Evolutionary conservation across 2,113 vertebrate species (phyloP).

Genomic region (Dendropsophus ebraccatus): DNA sequence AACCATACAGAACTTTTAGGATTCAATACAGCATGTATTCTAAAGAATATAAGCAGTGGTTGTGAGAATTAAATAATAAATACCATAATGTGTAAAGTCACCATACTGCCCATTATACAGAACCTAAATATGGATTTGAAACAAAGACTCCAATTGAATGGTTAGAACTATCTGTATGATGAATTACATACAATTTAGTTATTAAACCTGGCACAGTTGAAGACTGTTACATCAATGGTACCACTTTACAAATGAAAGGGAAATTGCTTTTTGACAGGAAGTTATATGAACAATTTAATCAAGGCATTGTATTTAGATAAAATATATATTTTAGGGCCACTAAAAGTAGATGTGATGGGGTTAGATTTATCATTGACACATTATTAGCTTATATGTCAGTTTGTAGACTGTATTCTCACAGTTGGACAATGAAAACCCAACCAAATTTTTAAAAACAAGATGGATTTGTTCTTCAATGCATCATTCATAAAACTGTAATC

Average conservation of each 20-base stretch:
- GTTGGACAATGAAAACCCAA: background rate
- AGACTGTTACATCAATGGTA: background rate
- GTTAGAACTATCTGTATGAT: conserved; percentile 16
- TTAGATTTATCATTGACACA: conserved; percentile 39
- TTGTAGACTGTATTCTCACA: conserved; percentile 18
- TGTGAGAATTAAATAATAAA: background rate
- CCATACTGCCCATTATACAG: too few species aligned
- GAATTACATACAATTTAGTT: conserved; percentile 34
- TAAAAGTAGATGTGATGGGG: conserved; percentile 10
- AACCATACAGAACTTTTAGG: too few species aligned
- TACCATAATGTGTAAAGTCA: background rate
- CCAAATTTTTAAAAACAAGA: background rate
- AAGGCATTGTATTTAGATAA: conserved; percentile 30
- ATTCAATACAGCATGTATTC: background rate
- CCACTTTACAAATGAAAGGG: conserved; percentile 40
- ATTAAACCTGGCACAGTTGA: conserved; percentile 35
- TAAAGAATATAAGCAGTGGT: background rate
- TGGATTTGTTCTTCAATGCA: background rate
- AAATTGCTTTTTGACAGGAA: conserved; percentile 48
- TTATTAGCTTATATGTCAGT: conserved; percentile 31
- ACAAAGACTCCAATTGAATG: conserved; percentile 8
- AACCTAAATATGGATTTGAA: background rate
- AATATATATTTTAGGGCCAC: conserved; percentile 47
- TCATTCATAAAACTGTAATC: background rate
- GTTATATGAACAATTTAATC: conserved; percentile 44